Percentiles rank a stretch among this genome's conserved stretches.
Evolutionary conservation across 2,888 invertebrate species (phyloP).

Genomic region (Eristalinus aeneus): DNA sequence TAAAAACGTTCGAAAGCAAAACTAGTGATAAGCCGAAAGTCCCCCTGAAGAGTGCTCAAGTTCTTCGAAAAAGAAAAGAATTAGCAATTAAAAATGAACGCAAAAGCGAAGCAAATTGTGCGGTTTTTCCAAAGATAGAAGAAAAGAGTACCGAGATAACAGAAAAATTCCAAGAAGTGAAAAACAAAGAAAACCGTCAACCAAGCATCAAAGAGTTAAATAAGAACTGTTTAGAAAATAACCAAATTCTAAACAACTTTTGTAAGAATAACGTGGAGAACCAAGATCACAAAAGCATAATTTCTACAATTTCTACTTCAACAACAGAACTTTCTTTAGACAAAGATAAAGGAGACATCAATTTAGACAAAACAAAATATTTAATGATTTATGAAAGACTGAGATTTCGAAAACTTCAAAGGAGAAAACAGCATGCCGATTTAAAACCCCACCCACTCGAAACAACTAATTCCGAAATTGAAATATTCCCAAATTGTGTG

Average conservation of each 20-base stretch:
- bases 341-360: not conserved
- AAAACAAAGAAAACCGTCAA: not conserved
- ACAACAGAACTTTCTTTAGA: not conserved
- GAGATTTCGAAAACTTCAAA: slow-evolving; percentile 75
- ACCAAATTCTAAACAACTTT: slow-evolving; percentile 22
- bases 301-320: not conserved
- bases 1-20: slow-evolving; percentile 76
- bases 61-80: slow-evolving; percentile 77
- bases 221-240: not conserved
- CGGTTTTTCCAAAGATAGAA: slow-evolving; percentile 53
- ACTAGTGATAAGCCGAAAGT: slow-evolving; percentile 77
- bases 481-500: not conserved
- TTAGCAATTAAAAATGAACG: slow-evolving; percentile 69
- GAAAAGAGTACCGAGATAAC: slow-evolving; percentile 46
- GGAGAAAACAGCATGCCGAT: slow-evolving; percentile 49
- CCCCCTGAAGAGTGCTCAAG: slow-evolving; percentile 76
- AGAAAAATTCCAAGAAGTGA: not conserved
- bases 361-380: slow-evolving; percentile 72
- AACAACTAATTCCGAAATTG: not conserved
- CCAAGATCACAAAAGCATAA: not conserved
- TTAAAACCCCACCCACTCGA: not conserved
- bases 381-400: slow-evolving; percentile 79
- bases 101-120: slow-evolving; percentile 22
- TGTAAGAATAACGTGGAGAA: not conserved
- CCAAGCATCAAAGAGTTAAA: not conserved